These are phyloP conservation scores for Eupithecia subfuscata DNA, from an alignment of 2,888 invertebrate species.

Conservation along the genomic window DNA sequence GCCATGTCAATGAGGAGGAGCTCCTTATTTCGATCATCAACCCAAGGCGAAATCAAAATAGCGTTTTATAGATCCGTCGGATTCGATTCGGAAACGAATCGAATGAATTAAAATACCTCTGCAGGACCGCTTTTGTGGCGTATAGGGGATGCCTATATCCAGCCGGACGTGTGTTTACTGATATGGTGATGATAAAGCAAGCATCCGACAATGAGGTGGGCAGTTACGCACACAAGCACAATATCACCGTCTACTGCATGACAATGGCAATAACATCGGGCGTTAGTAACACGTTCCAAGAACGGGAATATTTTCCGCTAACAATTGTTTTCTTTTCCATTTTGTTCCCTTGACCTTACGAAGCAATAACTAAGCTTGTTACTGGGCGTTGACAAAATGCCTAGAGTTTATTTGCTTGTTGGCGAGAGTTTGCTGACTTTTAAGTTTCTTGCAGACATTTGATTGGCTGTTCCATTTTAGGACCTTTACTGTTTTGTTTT, in stretches of 20 bases:
- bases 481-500: too few relatives aligned
- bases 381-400: slow-evolving; percentile 11
- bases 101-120: too few relatives aligned
- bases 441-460: not conserved
- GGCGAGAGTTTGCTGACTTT: slow-evolving; percentile 8
- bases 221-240: not conserved
- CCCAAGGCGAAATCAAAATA: too few relatives aligned
- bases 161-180: not conserved
- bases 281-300: not conserved
- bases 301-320: not conserved
- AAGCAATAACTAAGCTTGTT: slow-evolving; percentile 15
- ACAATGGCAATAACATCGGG: not conserved
- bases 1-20: too few relatives aligned
- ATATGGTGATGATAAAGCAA: not conserved
- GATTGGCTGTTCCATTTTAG: not conserved
- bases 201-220: not conserved
- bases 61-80: too few relatives aligned
- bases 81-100: too few relatives aligned
- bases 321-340: slow-evolving; percentile 1
- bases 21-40: too few relatives aligned
- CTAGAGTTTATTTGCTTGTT: slow-evolving; percentile 3
- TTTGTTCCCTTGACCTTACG: slow-evolving; percentile 10
- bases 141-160: not conserved
- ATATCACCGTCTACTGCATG: not conserved
- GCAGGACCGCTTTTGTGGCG: not conserved